Evolutionary conservation across 1,140 invertebrate species (phyloP), one percentile per base, ranked within the genome.

Genomic region (Pararge aegeria): DNA sequence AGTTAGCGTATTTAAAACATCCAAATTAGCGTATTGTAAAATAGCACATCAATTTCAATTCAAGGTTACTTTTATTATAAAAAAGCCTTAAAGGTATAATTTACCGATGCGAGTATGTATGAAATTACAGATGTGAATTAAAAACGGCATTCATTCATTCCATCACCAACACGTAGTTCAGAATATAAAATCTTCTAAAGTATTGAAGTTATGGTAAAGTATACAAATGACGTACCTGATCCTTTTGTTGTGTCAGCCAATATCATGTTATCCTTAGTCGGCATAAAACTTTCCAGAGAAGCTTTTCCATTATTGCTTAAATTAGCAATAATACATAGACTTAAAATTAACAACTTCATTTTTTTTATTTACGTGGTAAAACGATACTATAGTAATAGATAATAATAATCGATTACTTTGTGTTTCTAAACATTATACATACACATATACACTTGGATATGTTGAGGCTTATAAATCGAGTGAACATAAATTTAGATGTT

Each of bases 231-330:
- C 69, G 70, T 65, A 87, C 87, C 79, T 62, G 75, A 73, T 68
- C 65, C 80, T 71, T 75, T 81, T 0, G 79, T 83, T 16, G 70
- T 83, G 61, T 84, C 83, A 40, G 76, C 71, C 19, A 85, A 62
- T 7, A 86, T 63, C 27, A 77, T 61, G 61, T 75, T 77, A 24
- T 69, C 53, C 18, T 67, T 80, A 15, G 61, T 53, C 1, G 82
- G 77, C 27, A 69, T 49, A 38, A 83, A 75, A 66, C 76, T 84
- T 44, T 87, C 83, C 52, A 89, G 37, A 3, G 86, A 87, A 1
- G 83, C 86, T 67, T 82, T 86, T 4, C 83, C 70, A 69, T 89
- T 80, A 51, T 82, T 69, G 46, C 77, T 87, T 7, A 87, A 67
- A 66, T 84, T 83, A 10, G 66, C 68, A 30, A 87, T 66, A 21